Evolutionary conservation across 35 echinoderm and acorn worm genomes (phyloP).

Genomic region (Chiridota heheva): DNA sequence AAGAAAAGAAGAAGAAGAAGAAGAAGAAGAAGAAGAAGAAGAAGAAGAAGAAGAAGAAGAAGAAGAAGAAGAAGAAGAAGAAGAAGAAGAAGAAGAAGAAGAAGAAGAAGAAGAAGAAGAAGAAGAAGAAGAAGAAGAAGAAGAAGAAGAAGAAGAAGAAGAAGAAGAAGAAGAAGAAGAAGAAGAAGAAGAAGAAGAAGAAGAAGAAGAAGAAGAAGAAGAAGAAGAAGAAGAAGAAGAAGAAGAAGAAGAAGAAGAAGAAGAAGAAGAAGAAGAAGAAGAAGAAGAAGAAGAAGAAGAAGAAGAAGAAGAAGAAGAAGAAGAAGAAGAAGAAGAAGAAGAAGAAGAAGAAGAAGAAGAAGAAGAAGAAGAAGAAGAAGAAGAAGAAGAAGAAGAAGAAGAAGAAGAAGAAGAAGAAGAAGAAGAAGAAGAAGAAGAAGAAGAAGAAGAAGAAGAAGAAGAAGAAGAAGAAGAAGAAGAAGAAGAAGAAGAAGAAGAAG

Average conservation of each 20-base stretch:
- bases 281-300: not conserved
- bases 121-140: not conserved
- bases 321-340: not conserved
- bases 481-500: conserved; percentile 1
- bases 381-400: conserved; percentile 5
- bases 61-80: conserved; percentile 5
- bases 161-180: conserved; percentile 1
- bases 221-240: not conserved
- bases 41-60: conserved; percentile 2
- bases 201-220: not conserved
- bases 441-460: not conserved
- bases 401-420: conserved; percentile 2
- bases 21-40: conserved; percentile 5
- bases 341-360: not conserved
- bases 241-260: not conserved
- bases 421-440: conserved; percentile 5
- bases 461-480: not conserved
- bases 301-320: not conserved
- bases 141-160: conserved; percentile 1
- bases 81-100: not conserved
- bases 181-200: not conserved
- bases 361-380: conserved; percentile 4
- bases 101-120: conserved; percentile 1
- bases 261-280: not conserved
- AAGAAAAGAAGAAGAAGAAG: not conserved